These are phyloP conservation scores for Drosophila suboccidentalis DNA, from an alignment of 2,888 invertebrate genomes.

Conservation along the genomic window DNA sequence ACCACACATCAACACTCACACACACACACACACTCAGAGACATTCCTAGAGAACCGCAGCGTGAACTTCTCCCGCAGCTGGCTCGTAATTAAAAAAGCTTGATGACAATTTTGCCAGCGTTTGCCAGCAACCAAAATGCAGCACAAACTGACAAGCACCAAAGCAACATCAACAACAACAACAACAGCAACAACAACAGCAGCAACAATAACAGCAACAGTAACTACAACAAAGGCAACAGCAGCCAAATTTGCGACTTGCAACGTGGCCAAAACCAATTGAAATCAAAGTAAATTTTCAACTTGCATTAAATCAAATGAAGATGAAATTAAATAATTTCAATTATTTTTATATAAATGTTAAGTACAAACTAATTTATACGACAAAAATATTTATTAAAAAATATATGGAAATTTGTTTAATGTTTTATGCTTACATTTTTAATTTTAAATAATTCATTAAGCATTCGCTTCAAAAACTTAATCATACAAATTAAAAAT, in stretches of 20 bases:
- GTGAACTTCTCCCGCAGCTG: constrained; percentile 41
- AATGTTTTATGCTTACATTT: too few relatives aligned
- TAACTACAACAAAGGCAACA: background rate
- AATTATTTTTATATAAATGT: too few relatives aligned
- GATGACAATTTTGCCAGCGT: constrained; percentile 71
- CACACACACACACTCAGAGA: background rate
- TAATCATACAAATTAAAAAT: too few relatives aligned
- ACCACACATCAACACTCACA: constrained; percentile 11
- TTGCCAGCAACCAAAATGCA: constrained; percentile 58
- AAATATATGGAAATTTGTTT: too few relatives aligned
- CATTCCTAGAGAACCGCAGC: constrained; percentile 32
- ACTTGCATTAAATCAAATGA: background rate
- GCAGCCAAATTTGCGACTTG: background rate
- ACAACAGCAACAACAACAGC: constrained; percentile 26
- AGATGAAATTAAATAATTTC: background rate
- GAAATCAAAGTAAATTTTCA: background rate
- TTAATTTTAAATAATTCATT: too few relatives aligned
- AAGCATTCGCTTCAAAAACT: too few relatives aligned
- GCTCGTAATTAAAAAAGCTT: constrained; percentile 77
- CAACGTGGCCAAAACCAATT: background rate
- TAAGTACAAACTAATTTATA: too few relatives aligned
- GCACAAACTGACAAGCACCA: constrained; percentile 46
- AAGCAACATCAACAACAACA: constrained; percentile 30
- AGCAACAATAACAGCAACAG: background rate
- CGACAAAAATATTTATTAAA: too few relatives aligned